Base-by-base conservation (phyloP, 1,140 invertebrate genomes). In the Aphelinus certus region DNA sequence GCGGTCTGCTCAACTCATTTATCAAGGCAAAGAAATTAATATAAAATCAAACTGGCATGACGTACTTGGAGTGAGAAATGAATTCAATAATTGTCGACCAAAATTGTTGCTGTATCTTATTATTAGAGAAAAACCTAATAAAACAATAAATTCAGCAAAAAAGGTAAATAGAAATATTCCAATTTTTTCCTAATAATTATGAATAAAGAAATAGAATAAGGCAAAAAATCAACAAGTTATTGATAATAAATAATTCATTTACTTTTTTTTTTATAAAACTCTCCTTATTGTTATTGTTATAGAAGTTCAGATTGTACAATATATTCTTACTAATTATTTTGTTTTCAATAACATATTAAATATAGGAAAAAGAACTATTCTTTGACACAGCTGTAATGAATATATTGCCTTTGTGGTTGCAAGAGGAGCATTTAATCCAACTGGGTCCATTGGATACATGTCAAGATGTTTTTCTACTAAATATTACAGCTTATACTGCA, bases 31-130 rank as follows among this genome's bases (percentile, higher is more conserved):
- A 72, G 58, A 79, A 49, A 7, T 75, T 0, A 80, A 80, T 55
- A 76, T 85, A 45, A 85, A 81, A 76, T 80, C 78, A 45, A 86
- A 78, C 77, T 90, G 89, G 89, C 82, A 88, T 64, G 87, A 86
- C 73, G 77, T 90, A 43, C 80, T 87, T 3, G 89, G 88, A 65
- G 81, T 89, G 6, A 87, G 83, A 71, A 83, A 75, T 48, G 84
- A 90, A 72, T 80, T 88, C 10, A 89, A 85, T 81, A 75, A 77
- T 42, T 82, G 82, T 66, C 87, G 86, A 78, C 89, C 89, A 9
- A 86, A 90, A 76, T 74, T 90, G 48, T 81, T 85, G 58, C 43
- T 90, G n/a, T 84, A 84, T n/a, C 79, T 90, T 47, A 85, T 83
- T 51, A 84, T 90, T 56, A 81, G 87, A 57, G 87, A 90, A 76